Base-by-base conservation (phyloP, 2,888 invertebrate genomes). In the Cyclophora albipunctata region DNA sequence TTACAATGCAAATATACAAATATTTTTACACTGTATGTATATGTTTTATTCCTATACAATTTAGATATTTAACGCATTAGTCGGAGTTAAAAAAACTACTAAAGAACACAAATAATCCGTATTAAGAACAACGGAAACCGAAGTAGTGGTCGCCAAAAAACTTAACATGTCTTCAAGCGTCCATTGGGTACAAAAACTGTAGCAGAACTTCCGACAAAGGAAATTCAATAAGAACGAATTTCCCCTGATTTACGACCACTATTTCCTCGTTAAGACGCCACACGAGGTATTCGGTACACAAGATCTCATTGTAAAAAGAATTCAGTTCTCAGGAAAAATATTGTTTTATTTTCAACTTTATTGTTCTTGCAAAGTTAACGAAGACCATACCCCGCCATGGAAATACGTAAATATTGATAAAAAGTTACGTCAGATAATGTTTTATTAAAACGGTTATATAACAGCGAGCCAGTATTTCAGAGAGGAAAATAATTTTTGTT, bases 171-270 rank as follows among this genome's bases (percentile, higher is more conserved):
- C 77, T 72, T 63, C 60, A 65, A 66, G 73, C 79, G 74, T 77
- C 76, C 75, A 74, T 79, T 78, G 62, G 68, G 73, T 80, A 80
- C 76, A 84, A 86, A 84, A 85, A 84, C 75, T 69, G 72, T 20
- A 74, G 77, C 75, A 67, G 68, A 58, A 71, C 75, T 80, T 81
- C 79, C 76, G 76, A 79, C 78, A 81, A 80, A 82, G 85, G 82
- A 87, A 87, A 88, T 88, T 88, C 86, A 86, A 87, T 88, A 86
- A 86, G 84, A 81, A 77, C 75, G 83, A 85, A 84, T 86, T 86
- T 86, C 79, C 84, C 74, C 73, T 84, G 84, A 87, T 87, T 87
- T 86, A 87, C 85, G 80, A 72, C 78, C 82, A 85, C 87, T 86
- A 88, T 85, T 85, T 87, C 75, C 86, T 86, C 85, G 86, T 87